Conservation (phyloP, 2,888 invertebrate species). For the Willowsia nigromaculata region DNA sequence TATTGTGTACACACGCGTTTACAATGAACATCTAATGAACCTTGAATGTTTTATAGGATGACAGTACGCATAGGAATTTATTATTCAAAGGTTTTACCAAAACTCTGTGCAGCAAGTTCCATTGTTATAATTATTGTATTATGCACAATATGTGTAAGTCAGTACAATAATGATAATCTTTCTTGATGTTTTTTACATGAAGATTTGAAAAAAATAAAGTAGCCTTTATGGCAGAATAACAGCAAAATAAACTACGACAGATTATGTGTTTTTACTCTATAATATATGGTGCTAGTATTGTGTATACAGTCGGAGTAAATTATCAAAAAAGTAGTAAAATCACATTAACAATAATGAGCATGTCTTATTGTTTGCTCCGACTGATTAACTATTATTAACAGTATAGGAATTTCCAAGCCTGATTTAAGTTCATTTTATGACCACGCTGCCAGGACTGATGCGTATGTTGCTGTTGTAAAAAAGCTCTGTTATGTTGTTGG, state of each 20-base stretch:
- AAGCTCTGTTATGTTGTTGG: neutral
- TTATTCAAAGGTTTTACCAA: neutral
- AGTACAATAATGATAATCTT: neutral
- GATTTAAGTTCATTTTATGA: constrained; percentile 11
- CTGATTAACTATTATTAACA: neutral
- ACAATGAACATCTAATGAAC: constrained; percentile 7
- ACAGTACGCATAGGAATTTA: neutral
- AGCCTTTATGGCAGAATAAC: too few species aligned
- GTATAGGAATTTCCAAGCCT: neutral
- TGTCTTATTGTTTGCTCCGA: neutral
- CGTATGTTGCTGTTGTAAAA: neutral
- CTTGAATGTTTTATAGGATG: neutral
- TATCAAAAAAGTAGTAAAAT: neutral
- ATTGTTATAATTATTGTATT: neutral
- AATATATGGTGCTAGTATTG: neutral
- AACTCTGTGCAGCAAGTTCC: neutral
- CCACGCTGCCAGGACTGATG: neutral
- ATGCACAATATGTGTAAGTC: neutral
- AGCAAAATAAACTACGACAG: too few species aligned
- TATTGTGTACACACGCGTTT: too few species aligned
- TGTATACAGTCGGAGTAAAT: neutral
- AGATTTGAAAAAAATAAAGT: too few species aligned
- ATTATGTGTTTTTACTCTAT: neutral
- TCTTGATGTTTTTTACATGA: neutral
- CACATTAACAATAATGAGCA: neutral